Evolutionary conservation across 2,888 invertebrate genomes (phyloP).

Genomic region (Helicoverpa assulta): DNA sequence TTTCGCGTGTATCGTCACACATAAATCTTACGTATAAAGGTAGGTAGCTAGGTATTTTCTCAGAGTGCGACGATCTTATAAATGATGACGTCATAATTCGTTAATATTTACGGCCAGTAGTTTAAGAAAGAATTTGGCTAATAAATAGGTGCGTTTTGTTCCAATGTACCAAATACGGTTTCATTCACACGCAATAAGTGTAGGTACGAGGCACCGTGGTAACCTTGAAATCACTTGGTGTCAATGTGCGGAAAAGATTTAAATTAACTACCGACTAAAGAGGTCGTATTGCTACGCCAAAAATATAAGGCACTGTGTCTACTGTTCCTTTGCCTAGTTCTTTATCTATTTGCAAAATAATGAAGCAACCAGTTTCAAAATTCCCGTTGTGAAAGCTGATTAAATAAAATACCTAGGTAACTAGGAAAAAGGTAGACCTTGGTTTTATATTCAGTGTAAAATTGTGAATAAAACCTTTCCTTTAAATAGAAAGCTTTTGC

Average conservation of each 20-base stretch:
- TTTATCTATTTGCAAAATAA: not conserved
- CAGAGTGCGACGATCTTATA: not conserved
- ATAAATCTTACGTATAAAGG: too few species aligned
- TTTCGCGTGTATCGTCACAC: not conserved
- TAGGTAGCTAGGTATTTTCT: too few species aligned
- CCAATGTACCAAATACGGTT: constrained; percentile 25
- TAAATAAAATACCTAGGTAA: not conserved
- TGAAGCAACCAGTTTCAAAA: not conserved
- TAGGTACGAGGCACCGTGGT: not conserved
- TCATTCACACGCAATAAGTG: constrained; percentile 24
- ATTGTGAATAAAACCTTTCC: constrained; percentile 5
- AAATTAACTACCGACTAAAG: not conserved
- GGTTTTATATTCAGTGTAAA: not conserved
- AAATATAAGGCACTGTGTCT: not conserved
- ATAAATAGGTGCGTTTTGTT: constrained; percentile 9
- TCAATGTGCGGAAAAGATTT: constrained; percentile 17
- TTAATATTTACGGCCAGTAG: not conserved
- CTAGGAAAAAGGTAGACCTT: constrained; percentile 7
- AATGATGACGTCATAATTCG: constrained; percentile 7
- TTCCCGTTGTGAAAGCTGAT: not conserved
- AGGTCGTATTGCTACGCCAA: constrained; percentile 1
- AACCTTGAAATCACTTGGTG: constrained; percentile 10
- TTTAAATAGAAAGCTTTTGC: not conserved
- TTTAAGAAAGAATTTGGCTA: constrained; percentile 7
- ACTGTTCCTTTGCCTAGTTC: not conserved